Evolutionary conservation across 2,888 invertebrate species (phyloP).

Genomic region (Melikaiella ostensackeni): DNA sequence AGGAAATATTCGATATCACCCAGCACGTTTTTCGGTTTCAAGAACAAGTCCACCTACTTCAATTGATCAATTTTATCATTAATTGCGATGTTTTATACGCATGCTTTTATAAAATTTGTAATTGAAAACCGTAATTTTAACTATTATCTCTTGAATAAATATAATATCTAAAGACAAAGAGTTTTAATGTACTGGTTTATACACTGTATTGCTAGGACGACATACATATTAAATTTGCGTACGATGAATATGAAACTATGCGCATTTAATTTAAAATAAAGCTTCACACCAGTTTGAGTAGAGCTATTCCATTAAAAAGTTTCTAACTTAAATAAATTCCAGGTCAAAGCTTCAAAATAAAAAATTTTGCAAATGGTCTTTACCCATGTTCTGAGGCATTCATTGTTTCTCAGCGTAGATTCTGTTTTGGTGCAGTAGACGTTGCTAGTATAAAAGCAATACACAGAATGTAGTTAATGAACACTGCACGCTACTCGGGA

Average conservation of each 20-base stretch:
- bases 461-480: slow-evolving; percentile 55
- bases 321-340: neutral
- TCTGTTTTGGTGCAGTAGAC: slow-evolving; percentile 51
- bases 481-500: slow-evolving; percentile 56
- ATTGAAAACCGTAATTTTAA: too few relatives aligned
- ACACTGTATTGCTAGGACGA: neutral
- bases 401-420: slow-evolving; percentile 78
- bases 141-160: too few relatives aligned
- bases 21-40: slow-evolving; percentile 2
- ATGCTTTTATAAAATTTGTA: neutral
- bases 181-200: too few relatives aligned
- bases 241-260: neutral
- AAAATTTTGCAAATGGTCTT: slow-evolving; percentile 62
- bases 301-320: neutral
- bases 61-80: neutral
- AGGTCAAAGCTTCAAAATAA: neutral
- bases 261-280: neutral
- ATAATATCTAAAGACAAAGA: too few relatives aligned
- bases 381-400: slow-evolving; percentile 91
- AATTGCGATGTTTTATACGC: neutral
- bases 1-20: neutral
- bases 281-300: neutral
- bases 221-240: neutral
- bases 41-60: slow-evolving; percentile 7
- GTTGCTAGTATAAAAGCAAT: slow-evolving; percentile 63